Evolutionary conservation across 1,140 invertebrate species (phyloP).

Genomic region (Kradibia gibbosae): DNA sequence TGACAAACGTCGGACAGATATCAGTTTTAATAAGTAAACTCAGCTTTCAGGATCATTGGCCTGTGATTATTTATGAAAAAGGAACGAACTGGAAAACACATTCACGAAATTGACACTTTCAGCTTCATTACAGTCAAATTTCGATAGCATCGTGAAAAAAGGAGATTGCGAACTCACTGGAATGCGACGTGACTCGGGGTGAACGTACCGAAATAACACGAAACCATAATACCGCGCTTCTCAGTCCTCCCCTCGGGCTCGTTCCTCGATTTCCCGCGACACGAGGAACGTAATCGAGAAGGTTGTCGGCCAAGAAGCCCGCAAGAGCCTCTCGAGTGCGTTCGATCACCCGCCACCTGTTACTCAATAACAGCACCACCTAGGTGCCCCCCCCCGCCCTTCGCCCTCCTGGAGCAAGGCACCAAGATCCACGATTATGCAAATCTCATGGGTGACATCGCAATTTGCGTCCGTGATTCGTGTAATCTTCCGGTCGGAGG

Average conservation of each 20-base stretch:
- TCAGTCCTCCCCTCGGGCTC: background rate
- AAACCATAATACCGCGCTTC: conserved; percentile 3
- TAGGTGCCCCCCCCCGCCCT: background rate
- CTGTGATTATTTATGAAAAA: background rate
- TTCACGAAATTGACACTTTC: background rate
- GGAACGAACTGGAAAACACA: background rate
- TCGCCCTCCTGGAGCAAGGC: background rate
- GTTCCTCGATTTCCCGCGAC: background rate
- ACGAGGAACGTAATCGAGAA: conserved; percentile 9
- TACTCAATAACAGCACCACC: background rate
- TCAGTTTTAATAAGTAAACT: background rate
- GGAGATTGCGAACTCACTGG: background rate
- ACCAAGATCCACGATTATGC: background rate
- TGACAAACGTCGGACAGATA: background rate
- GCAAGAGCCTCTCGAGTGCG: background rate
- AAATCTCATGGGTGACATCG: conserved; percentile 32
- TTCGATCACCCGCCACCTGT: conserved; percentile 11
- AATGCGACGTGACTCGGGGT: background rate
- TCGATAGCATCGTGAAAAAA: background rate
- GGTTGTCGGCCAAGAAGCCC: background rate
- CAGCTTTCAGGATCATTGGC: background rate
- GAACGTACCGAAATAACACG: conserved; percentile 3
- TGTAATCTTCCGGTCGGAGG: conserved; percentile 41
- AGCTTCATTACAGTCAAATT: background rate
- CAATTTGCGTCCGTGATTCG: conserved; percentile 50